Conservation (phyloP, 1,140 invertebrate species). For the Rhizoglyphus robini region DNA sequence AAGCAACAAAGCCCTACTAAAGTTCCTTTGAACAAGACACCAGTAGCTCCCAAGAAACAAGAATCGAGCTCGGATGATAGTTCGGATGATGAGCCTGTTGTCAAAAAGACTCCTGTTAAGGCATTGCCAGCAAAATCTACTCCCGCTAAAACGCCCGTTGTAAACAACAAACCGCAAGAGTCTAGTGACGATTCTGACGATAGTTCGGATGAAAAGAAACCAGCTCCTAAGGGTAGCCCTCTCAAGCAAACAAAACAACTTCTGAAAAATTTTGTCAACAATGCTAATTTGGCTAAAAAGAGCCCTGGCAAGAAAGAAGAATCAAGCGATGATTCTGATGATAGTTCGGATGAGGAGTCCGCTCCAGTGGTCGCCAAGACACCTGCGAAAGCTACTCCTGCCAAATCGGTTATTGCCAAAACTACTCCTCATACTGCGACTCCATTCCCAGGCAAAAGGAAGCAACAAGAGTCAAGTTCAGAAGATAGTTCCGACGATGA, state of each 20-base stretch:
- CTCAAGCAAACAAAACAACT: neutral
- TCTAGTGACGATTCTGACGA: conserved; percentile 11
- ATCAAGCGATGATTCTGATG: conserved; percentile 1
- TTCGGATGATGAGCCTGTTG: neutral
- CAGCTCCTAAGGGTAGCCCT: too few relatives aligned
- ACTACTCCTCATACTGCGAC: too few relatives aligned
- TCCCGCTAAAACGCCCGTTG: neutral
- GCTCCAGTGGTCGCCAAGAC: neutral
- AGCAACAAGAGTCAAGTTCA: neutral
- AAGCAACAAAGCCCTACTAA: neutral
- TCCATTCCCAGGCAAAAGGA: too few relatives aligned
- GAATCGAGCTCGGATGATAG: neutral
- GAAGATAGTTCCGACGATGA: neutral
- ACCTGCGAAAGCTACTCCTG: neutral
- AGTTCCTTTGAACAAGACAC: neutral
- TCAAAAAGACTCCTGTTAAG: neutral
- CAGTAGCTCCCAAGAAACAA: neutral
- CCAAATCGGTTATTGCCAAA: too few relatives aligned
- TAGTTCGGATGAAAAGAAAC: conserved; percentile 14
- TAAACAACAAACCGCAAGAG: too few relatives aligned
- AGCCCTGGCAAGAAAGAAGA: conserved; percentile 3
- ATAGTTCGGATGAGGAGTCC: neutral
- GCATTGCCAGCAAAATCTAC: neutral
- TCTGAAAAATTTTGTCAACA: too few relatives aligned
- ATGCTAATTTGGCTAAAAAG: too few relatives aligned